Evolutionary conservation across 2,113 vertebrate genomes (phyloP), one percentile per base, ranked within the genome.

Genomic region (Chamaea fasciata): DNA sequence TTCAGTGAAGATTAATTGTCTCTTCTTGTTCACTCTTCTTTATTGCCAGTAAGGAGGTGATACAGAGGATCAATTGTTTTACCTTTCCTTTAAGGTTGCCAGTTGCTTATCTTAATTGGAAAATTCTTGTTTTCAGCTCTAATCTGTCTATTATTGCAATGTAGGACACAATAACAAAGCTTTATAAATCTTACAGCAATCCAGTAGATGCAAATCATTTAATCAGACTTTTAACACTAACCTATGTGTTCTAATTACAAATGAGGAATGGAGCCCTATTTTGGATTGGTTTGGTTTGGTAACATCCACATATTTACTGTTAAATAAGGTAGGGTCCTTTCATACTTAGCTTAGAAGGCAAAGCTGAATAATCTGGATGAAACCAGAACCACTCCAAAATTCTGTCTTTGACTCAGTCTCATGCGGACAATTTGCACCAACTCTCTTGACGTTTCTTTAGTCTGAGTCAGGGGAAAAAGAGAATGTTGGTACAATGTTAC

Each of bases 111-210:
- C 30, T 90, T 90, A 89, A 59, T 31, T 78, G 44, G 24, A 52
- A 90, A 10, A 71, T 93, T 90, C 56, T 30, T 83, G 52, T 47
- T 24, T 83, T 68, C 21, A 23, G 27, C 47, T 90, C 75, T 94
- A 83, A 96, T 93, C 86, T 90, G 26, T 35, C 60, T 90, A 23
- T 89, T 96, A 50, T 74, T 90, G 33, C 47, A 77, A 78, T 83
- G 42, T 89, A 86, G 71, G 59, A 67, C 46, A 86, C 16, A 67
- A 55, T 6, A 83, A 16, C 33, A 89, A 86, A 92, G 68, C 50
- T 81, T 90, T 89, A 15, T 33, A 94, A 88, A 62, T 81, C 79
- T 83, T 88, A 63, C 4, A 76, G 46, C 53, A 52, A 18, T 65
- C 52, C 73, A 70, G 53, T 62, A 74, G 27, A 63, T 50, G 39